A percentile compares a stretch with the other conserved stretches of the same genome.
These are phyloP conservation scores for Odontamblyopus lacepedii DNA, from an alignment of 2,797 vertebrate species.

Conservation along the genomic window DNA sequence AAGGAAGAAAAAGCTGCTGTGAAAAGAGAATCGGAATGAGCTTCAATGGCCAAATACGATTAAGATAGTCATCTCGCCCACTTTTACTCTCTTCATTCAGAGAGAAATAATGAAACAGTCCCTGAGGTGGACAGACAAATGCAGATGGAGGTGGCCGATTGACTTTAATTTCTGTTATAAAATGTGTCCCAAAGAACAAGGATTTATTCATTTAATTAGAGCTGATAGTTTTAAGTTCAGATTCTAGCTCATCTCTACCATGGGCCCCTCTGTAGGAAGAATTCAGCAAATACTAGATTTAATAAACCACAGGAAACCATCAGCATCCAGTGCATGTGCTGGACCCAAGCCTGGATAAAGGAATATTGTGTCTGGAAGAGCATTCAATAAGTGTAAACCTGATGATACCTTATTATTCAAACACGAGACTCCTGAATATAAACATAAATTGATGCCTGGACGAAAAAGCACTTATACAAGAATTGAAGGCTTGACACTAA, in stretches of 20 bases:
- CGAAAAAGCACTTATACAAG: slow-evolving; percentile 20
- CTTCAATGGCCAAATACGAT: slow-evolving; percentile 74
- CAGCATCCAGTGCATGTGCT: background rate
- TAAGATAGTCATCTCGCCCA: slow-evolving; percentile 75
- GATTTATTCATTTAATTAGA: slow-evolving; percentile 3
- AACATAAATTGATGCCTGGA: background rate
- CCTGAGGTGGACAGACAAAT: slow-evolving; percentile 63
- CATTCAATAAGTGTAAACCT: background rate
- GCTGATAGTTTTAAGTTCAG: background rate
- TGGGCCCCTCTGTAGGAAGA: background rate
- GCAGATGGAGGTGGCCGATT: slow-evolving; percentile 41
- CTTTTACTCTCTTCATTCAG: slow-evolving; percentile 69
- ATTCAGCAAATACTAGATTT: background rate
- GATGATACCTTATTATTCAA: background rate
- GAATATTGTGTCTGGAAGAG: background rate
- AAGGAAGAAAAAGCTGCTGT: slow-evolving; percentile 11
- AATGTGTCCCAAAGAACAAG: slow-evolving; percentile 12
- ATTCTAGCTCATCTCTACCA: background rate
- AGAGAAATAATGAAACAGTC: slow-evolving; percentile 74
- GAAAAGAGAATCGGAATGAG: slow-evolving; percentile 39
- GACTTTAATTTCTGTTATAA: background rate
- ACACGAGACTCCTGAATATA: background rate
- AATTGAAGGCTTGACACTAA: slow-evolving; percentile 59
- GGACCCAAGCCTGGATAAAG: background rate
- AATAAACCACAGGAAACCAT: background rate